Base-by-base conservation (phyloP, 2,888 invertebrate species). In the Zaprionus lineosus region DNA sequence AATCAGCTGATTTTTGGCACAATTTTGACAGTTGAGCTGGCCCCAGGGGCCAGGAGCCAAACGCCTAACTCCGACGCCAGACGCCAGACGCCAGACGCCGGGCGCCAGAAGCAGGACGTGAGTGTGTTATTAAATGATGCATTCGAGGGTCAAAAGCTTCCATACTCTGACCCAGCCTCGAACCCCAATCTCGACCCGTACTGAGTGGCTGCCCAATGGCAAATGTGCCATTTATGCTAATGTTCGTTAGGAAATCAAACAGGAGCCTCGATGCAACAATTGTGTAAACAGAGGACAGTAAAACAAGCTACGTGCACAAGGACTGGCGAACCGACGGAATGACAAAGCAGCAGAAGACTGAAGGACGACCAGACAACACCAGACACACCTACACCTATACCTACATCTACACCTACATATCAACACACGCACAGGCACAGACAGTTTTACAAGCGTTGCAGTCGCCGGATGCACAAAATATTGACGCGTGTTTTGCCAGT, bases 211-310 rank as follows among this genome's bases (percentile, higher is more conserved):
- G 12, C 9, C 29, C 46, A 57, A 21, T 46, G 36, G 28, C 44
- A 37, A n/a, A 51, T 51, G 47, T n/a, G 66, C 78, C 84, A 84
- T 81, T 84, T 81, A 81, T 81, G 81, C 84, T 84, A 84, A 81
- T 81, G 84, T 79, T 84, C 82, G 82, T 84, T 78, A 81, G 76
- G 74, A 60, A 83, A 77, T 83, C 79, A 79, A 79, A 79, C 82
- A 84, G 61, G 47, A 63, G 26, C 46, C 24, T 11, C 50, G 57
- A 36, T 56, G 63, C 70, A 78, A 79, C 84, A 79, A 83, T 83
- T 78, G 81, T 69, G 81, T 79, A 76, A 79, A 78, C 84, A 83
- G 66, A 62, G 73, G 68, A 69, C 73, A 59, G 73, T 78, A 83
- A 79, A 72, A 73, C 70, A 76, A 77, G 63, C 77, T 59, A 62